Conservation (phyloP, 2,888 invertebrate species). For the Buathra laborator region DNA sequence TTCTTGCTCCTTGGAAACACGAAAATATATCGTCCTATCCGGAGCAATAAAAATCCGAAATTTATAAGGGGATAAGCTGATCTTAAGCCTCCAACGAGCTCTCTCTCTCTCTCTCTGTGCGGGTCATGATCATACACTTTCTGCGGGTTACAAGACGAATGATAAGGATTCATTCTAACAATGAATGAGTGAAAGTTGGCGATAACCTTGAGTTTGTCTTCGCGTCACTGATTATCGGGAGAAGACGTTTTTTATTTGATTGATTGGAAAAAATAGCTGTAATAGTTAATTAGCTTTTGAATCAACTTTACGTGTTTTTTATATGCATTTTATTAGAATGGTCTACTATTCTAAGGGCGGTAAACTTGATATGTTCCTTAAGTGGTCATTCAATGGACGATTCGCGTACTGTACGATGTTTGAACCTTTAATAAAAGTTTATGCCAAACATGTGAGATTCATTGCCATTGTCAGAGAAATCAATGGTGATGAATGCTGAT, state of each 20-base stretch:
- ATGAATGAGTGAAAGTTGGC: slow-evolving; percentile 2
- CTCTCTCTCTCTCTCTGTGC: slow-evolving; percentile 28
- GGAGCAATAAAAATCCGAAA: slow-evolving; percentile 71
- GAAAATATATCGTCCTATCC: slow-evolving; percentile 34
- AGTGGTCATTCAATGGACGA: neutral
- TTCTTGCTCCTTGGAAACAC: slow-evolving; percentile 28
- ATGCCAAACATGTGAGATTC: too few relatives aligned
- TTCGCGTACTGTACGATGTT: too few relatives aligned
- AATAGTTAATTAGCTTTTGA: too few relatives aligned
- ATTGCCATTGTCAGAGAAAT: too few relatives aligned
- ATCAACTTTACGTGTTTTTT: too few relatives aligned
- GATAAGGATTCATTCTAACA: slow-evolving; percentile 2
- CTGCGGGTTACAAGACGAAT: slow-evolving; percentile 10
- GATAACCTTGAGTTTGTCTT: neutral
- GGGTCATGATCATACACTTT: slow-evolving; percentile 21
- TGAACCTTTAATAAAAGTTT: too few relatives aligned
- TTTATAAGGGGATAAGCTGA: slow-evolving; percentile 75
- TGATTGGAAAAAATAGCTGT: too few relatives aligned
- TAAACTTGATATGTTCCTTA: neutral
- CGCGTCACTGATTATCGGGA: too few relatives aligned
- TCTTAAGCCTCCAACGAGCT: slow-evolving; percentile 62
- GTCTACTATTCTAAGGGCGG: too few relatives aligned
- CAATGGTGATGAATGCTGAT: too few relatives aligned
- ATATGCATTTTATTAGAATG: too few relatives aligned
- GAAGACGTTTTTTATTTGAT: too few relatives aligned